Conservation (phyloP, 2,888 invertebrate genomes). For the Dryobota labecula region DNA sequence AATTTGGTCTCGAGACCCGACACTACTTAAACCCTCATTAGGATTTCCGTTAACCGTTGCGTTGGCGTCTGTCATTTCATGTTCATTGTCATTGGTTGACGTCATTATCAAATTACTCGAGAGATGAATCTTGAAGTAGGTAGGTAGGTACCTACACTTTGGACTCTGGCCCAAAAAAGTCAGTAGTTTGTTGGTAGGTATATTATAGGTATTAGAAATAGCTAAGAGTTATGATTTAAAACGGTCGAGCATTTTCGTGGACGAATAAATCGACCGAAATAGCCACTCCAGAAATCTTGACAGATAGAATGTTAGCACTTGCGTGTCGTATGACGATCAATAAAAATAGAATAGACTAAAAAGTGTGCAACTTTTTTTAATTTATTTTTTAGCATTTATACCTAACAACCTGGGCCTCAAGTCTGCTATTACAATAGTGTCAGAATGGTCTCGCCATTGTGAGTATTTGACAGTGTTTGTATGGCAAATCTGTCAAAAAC, state of each 20-base stretch:
- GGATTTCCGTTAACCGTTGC: not conserved
- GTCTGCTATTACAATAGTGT: too few relatives aligned
- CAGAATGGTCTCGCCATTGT: too few relatives aligned
- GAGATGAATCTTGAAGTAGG: too few relatives aligned
- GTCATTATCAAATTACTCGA: conserved; percentile 1
- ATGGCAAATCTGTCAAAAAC: too few relatives aligned
- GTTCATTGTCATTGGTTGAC: conserved; percentile 18
- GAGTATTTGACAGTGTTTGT: too few relatives aligned
- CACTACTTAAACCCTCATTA: too few relatives aligned
- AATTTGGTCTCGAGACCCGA: too few relatives aligned
- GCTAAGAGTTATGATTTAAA: conserved; percentile 7
- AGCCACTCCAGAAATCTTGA: conserved; percentile 39
- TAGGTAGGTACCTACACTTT: not conserved
- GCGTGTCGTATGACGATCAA: conserved; percentile 14
- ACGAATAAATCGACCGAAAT: conserved; percentile 36
- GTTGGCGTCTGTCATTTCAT: conserved; percentile 1
- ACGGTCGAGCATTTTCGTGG: conserved; percentile 4
- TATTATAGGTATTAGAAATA: conserved; percentile 20
- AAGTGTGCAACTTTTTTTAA: not conserved
- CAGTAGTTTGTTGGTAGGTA: not conserved
- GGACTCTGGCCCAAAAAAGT: conserved; percentile 6
- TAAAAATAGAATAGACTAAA: not conserved
- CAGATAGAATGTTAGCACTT: conserved; percentile 19
- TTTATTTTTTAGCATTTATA: not conserved
- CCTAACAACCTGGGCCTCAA: too few relatives aligned